phyloP scores from a whole-genome alignment of 2,113 vertebrate species.

The Ciconia stormi region DNA sequence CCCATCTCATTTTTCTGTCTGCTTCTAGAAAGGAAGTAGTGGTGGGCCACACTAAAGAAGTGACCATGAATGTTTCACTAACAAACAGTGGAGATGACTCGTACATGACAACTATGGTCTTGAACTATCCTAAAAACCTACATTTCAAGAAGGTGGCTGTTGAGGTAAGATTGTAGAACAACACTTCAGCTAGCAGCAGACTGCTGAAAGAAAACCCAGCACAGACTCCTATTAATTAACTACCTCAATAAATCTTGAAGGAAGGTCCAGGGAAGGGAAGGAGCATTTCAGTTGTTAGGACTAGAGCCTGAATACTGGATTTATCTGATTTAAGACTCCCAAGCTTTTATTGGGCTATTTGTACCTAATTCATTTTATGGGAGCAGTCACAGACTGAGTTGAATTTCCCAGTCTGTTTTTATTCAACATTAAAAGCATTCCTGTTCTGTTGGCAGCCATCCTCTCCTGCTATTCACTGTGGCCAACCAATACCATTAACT shows the following conservation, averaged over 20 bases:
- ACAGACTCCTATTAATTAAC: neutral
- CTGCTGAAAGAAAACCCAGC: neutral
- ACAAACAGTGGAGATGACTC: conserved; percentile 53
- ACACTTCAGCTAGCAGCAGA: neutral
- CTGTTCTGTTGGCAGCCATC: conserved; percentile 62
- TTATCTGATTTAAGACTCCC: conserved; percentile 33
- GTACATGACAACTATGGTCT: conserved; percentile 46
- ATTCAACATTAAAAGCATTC: neutral
- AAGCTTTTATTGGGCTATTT: conserved; percentile 48
- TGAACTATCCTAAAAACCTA: conserved; percentile 49
- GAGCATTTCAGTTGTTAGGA: neutral
- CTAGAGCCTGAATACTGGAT: neutral
- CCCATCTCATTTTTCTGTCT: neutral
- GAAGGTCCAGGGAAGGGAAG: neutral
- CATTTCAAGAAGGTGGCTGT: conserved; percentile 39
- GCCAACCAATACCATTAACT: neutral
- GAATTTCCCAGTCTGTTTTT: conserved; percentile 17
- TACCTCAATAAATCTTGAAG: neutral
- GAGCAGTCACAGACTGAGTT: neutral
- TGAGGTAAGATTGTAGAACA: conserved; percentile 22
- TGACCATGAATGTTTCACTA: conserved; percentile 24
- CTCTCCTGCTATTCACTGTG: conserved; percentile 37
- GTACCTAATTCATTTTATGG: conserved; percentile 28
- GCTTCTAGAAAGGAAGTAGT: conserved; percentile 44
- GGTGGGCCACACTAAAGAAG: conserved; percentile 43